phyloP scores from a whole-genome alignment of 2,888 invertebrate genomes.

The Dexiosoma caninum region DNA sequence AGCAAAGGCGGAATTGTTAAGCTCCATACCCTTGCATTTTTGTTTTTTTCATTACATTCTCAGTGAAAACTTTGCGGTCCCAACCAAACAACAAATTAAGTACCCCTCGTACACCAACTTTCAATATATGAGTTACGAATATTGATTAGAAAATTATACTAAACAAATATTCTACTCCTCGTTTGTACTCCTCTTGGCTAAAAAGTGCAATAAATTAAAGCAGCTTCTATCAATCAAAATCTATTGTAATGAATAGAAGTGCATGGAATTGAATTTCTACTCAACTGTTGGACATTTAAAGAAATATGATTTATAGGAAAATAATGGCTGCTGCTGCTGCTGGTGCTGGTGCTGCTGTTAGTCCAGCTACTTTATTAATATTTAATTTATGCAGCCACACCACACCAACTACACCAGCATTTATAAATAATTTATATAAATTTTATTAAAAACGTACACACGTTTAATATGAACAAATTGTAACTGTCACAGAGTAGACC shows the following conservation, averaged over 20 bases:
- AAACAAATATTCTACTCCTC: constrained; percentile 13
- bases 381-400: constrained; percentile 45
- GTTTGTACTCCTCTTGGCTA: neutral
- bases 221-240: constrained; percentile 60
- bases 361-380: constrained; percentile 29
- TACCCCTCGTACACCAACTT: neutral
- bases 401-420: neutral
- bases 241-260: constrained; percentile 21
- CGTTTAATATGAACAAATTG: constrained; percentile 61
- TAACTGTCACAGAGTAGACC: constrained; percentile 60
- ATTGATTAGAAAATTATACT: constrained; percentile 54
- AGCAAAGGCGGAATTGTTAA: no score
- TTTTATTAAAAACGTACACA: constrained; percentile 47
- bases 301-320: constrained; percentile 58
- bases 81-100: neutral
- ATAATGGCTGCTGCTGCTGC: constrained; percentile 48
- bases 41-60: no score
- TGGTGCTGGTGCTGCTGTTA: no score
- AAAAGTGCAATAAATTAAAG: constrained; percentile 58
- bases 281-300: constrained; percentile 19
- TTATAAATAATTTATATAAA: constrained; percentile 54
- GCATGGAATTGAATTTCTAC: constrained; percentile 18
- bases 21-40: no score
- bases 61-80: neutral
- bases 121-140: constrained; percentile 48